phyloP scores from a whole-genome alignment of 2,888 invertebrate species.

The Cybosia mesomella region DNA sequence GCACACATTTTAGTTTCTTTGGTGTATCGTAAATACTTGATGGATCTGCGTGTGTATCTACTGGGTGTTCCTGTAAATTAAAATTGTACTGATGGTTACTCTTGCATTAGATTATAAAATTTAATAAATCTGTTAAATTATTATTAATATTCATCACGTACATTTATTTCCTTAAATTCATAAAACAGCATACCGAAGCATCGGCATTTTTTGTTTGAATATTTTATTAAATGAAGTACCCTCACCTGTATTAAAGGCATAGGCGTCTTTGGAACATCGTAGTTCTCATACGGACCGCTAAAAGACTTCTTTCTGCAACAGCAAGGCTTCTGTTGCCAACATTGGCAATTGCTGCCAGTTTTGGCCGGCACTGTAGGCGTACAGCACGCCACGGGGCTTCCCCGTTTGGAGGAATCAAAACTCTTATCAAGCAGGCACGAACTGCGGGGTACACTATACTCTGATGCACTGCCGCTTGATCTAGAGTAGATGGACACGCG shows the following conservation, averaged over 20 bases:
- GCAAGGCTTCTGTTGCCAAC: conserved; percentile 79
- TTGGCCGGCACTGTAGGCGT: conserved; percentile 88
- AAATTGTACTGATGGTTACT: conserved; percentile 5
- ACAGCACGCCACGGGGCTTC: conserved; percentile 77
- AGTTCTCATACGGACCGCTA: conserved; percentile 91
- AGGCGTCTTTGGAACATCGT: conserved; percentile 92
- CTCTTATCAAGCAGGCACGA: conserved; percentile 81
- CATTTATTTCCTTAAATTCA: neutral
- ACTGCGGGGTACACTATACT: conserved; percentile 88
- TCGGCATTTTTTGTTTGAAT: neutral
- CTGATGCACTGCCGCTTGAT: conserved; percentile 89
- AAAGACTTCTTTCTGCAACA: conserved; percentile 77
- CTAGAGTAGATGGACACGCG: conserved; percentile 89
- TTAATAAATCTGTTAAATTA: neutral
- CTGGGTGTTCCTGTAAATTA: conserved; percentile 79
- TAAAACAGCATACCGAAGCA: neutral
- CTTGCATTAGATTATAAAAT: neutral
- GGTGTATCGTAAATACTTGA: conserved; percentile 91
- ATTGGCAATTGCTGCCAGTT: conserved; percentile 74
- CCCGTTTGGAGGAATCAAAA: conserved; percentile 78
- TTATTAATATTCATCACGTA: neutral
- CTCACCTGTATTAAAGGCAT: conserved; percentile 83
- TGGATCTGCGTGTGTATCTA: conserved; percentile 66
- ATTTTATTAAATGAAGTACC: too few species aligned
- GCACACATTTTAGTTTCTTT: conserved; percentile 91